phyloP scores from a whole-genome alignment of 2,113 vertebrate genomes.

The Chamaetylas fuelleborni region DNA sequence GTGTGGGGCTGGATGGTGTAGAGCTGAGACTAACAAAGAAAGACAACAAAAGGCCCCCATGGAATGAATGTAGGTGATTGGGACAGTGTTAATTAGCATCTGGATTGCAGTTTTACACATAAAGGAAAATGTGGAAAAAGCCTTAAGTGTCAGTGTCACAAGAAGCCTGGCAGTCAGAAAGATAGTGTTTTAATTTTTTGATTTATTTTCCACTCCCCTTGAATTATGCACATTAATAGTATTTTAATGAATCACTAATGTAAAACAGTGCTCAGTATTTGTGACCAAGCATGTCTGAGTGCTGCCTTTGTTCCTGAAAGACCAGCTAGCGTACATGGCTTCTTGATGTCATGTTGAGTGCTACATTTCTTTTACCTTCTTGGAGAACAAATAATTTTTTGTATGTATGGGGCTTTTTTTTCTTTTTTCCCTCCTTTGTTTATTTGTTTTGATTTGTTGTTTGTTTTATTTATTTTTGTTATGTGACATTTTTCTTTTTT shows the following conservation, averaged over 20 bases:
- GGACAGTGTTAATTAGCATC: not conserved
- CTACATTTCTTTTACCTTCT: not conserved
- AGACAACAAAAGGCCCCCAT: not conserved
- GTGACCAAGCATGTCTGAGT: not conserved
- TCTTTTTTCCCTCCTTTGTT: not conserved
- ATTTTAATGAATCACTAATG: constrained; percentile 29
- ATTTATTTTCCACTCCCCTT: not conserved
- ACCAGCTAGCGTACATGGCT: not conserved
- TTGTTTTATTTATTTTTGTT: not conserved
- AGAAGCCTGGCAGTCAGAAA: not conserved
- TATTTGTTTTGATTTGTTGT: not conserved
- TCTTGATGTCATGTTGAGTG: not conserved
- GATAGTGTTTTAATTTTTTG: not conserved
- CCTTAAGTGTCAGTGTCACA: not conserved
- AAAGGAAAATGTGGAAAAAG: constrained; percentile 12
- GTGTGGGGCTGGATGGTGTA: not conserved
- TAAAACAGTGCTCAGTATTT: not conserved
- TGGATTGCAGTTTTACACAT: not conserved
- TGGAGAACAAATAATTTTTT: not conserved
- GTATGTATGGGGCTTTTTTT: rapidly evolving
- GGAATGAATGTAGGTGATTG: not conserved
- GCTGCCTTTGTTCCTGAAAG: not conserved
- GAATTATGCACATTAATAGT: not conserved
- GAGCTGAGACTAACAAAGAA: not conserved
- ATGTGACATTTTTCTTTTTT: not conserved